Evolutionary conservation across 2,888 invertebrate genomes (phyloP).

Genomic region (Asteroscopus sphinx): DNA sequence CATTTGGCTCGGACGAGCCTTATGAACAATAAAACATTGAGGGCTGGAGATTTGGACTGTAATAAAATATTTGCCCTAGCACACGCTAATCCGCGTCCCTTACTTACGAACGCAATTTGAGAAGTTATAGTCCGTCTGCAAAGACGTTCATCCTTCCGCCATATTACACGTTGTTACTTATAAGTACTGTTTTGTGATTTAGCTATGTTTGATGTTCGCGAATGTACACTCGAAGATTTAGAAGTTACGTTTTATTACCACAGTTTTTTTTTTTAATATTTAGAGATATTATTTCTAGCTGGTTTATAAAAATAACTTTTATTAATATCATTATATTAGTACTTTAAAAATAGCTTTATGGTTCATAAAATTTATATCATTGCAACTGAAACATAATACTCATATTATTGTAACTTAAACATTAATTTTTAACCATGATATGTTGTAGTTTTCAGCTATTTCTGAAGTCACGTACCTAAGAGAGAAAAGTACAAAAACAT

Average conservation of each 20-base stretch:
- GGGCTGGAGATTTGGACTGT: constrained; percentile 89
- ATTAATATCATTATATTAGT: too few relatives aligned
- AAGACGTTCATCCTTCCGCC: constrained; percentile 64
- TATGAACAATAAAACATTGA: constrained; percentile 90
- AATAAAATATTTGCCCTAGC: constrained; percentile 90
- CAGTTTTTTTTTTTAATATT: background rate
- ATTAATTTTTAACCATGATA: background rate
- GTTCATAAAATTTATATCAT: too few relatives aligned
- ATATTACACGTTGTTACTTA: constrained; percentile 59
- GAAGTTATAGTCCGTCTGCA: constrained; percentile 82
- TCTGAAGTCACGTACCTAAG: background rate
- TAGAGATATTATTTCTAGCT: background rate
- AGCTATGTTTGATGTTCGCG: constrained; percentile 28
- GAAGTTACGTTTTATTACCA: constrained; percentile 2
- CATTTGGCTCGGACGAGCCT: constrained; percentile 90
- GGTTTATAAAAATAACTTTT: too few relatives aligned
- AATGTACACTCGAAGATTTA: constrained; percentile 7
- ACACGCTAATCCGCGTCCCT: constrained; percentile 88
- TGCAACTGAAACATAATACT: too few relatives aligned
- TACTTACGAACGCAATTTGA: constrained; percentile 88
- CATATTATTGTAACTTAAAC: too few relatives aligned
- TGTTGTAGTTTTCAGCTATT: background rate
- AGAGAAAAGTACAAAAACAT: background rate
- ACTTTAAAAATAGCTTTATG: too few relatives aligned
- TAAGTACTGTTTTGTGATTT: constrained; percentile 41